Conservation (phyloP, 2,113 vertebrate genomes). For the Cricetomys ansorgei region DNA sequence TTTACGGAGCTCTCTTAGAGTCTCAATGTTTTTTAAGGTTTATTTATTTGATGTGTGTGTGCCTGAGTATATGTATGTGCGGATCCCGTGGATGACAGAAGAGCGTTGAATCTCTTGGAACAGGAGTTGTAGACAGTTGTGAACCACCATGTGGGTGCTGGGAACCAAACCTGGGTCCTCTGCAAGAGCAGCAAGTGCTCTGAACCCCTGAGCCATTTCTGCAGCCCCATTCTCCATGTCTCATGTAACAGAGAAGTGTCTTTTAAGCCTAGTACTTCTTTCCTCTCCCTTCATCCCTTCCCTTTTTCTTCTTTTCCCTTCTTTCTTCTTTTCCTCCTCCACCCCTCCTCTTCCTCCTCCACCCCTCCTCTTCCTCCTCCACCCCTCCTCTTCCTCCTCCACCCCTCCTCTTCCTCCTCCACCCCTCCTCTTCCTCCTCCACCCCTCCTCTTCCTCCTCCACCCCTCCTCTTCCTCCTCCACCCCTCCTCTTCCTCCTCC, state of each 20-base stretch:
- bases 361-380: background rate
- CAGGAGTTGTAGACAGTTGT: background rate
- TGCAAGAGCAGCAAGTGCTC: background rate
- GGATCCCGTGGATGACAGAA: background rate
- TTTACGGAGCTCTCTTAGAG: background rate
- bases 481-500: background rate
- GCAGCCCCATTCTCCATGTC: background rate
- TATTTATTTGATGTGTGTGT: background rate
- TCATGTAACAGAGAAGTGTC: background rate
- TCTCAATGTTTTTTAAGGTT: background rate
- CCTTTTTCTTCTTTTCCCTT: background rate
- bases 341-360: too few relatives aligned
- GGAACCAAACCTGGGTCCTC: background rate
- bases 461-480: too few relatives aligned
- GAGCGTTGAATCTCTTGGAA: background rate
- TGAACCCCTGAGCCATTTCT: background rate
- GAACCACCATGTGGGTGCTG: background rate
- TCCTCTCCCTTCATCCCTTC: background rate
- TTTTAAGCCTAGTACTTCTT: background rate
- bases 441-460: background rate
- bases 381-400: background rate
- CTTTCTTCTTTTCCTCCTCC: accelerated
- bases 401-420: too few relatives aligned
- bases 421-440: background rate
- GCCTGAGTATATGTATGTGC: background rate